Evolutionary conservation across 2,797 vertebrate genomes (phyloP).

Genomic region (Sebastes hubbsi): DNA sequence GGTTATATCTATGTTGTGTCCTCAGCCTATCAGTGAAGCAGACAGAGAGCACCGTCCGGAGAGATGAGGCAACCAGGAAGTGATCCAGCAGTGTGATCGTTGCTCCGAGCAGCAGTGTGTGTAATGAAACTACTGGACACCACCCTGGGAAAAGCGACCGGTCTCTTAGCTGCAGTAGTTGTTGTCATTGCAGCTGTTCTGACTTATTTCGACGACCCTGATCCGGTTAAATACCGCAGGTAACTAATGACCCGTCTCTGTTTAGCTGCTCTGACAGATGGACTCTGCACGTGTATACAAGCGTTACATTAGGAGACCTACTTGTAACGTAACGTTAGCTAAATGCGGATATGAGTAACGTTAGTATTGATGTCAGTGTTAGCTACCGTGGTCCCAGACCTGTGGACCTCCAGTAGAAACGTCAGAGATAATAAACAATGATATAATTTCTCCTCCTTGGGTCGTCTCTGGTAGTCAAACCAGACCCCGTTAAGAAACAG

Average conservation of each 20-base stretch:
- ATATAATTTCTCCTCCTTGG: not conserved
- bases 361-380: not conserved
- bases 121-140: slow-evolving; percentile 31
- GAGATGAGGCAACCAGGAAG: slow-evolving; percentile 68
- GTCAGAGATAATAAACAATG: not conserved
- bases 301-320: not conserved
- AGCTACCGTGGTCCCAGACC: not conserved
- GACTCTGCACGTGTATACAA: not conserved
- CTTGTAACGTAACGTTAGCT: not conserved
- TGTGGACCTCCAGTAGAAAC: not conserved
- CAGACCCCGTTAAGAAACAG: not conserved
- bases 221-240: slow-evolving; percentile 65
- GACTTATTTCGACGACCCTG: slow-evolving; percentile 68
- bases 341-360: too few relatives aligned
- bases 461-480: not conserved
- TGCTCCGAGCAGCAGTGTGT: rapidly evolving
- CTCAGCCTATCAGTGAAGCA: not conserved
- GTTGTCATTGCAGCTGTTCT: slow-evolving; percentile 62
- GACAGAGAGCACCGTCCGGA: not conserved
- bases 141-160: slow-evolving; percentile 37
- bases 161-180: slow-evolving; percentile 37
- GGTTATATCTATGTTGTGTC: rapidly evolving
- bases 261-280: not conserved
- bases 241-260: slow-evolving; percentile 30
- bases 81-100: not conserved